Base-by-base conservation (phyloP, 2,797 vertebrate species). In the Serranus cabrilla region DNA sequence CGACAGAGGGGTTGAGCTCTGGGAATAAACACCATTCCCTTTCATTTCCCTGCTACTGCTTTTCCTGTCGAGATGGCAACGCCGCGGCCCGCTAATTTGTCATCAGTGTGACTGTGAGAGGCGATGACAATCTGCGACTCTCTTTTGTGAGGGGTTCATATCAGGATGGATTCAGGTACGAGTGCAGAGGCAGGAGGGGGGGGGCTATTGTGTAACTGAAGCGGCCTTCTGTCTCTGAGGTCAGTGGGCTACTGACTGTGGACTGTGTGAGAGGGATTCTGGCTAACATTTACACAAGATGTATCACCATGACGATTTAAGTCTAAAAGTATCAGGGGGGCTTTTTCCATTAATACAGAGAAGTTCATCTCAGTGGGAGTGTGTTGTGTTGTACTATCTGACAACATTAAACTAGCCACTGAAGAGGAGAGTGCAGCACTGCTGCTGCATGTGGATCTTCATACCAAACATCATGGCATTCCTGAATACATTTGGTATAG, bases 1-100 rank as follows among this genome's bases (percentile, higher is more conserved):
- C 87, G 89, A 93, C 91, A 86, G 89, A 89, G 91, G 89, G 89
- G 91, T 83, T 89, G 92, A 91, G 93, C 92, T 89, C 89, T 90
- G 93, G 93, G 93, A 94, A 94, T 93, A 94, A 92, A 94, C 93
- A 92, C 91, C 86, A 92, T 93, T 91, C 91, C 88, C 91, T 94
- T 93, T 94, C 91, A 94, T 94, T 93, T 92, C 85, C 76, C 87
- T 50, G 90, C 89, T 83, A 62, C 81, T 83, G 87, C 87, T 90
- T 91, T 92, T 94, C 93, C 92, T 91, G 92, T 86, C 70, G 84
- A 90, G 90, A 79, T 13, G 91, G 89, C 91, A 81, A 83, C 7
- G 86, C 86, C 83, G 89, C 85, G 46, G 81, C 89, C 81, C 66
- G 67, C 82, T 92, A 86, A 91, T 90, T 87, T 92, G 88, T 89